phyloP scores from a whole-genome alignment of 2,113 vertebrate genomes.

The Riparia riparia region DNA sequence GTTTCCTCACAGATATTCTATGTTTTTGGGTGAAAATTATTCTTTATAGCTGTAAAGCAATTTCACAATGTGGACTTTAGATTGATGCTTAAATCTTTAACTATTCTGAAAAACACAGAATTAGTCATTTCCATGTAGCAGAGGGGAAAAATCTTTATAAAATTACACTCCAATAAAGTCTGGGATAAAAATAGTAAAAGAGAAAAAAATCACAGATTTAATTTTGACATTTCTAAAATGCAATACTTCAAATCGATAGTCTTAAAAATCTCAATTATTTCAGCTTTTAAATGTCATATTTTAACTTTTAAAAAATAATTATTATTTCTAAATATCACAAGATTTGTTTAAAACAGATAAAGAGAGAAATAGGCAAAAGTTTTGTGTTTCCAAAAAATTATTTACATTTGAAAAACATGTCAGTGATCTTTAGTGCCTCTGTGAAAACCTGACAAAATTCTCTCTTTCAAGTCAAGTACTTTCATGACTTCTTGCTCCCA shows the following conservation, averaged over 20 bases:
- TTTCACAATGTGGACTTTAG: neutral
- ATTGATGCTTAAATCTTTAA: constrained; percentile 4
- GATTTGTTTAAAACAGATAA: neutral
- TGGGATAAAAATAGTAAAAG: constrained; percentile 4
- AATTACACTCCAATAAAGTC: neutral
- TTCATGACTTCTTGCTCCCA: neutral
- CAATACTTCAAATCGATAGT: neutral
- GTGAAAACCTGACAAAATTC: neutral
- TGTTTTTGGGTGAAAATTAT: neutral
- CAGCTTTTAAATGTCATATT: neutral
- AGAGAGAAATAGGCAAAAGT: neutral
- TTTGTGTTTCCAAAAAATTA: neutral
- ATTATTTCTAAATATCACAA: neutral
- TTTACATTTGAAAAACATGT: neutral
- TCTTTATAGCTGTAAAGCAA: neutral
- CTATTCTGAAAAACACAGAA: neutral
- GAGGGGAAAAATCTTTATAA: neutral
- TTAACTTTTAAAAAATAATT: neutral
- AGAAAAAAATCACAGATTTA: neutral
- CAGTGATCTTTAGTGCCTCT: neutral
- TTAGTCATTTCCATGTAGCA: constrained; percentile 29
- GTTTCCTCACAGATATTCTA: neutral
- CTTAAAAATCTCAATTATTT: neutral
- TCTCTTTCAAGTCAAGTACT: neutral
- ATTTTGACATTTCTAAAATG: constrained; percentile 4